Evolutionary conservation across 2,113 vertebrate genomes (phyloP), one percentile per base, ranked within the genome.

Genomic region (Coracopsis vasa): DNA sequence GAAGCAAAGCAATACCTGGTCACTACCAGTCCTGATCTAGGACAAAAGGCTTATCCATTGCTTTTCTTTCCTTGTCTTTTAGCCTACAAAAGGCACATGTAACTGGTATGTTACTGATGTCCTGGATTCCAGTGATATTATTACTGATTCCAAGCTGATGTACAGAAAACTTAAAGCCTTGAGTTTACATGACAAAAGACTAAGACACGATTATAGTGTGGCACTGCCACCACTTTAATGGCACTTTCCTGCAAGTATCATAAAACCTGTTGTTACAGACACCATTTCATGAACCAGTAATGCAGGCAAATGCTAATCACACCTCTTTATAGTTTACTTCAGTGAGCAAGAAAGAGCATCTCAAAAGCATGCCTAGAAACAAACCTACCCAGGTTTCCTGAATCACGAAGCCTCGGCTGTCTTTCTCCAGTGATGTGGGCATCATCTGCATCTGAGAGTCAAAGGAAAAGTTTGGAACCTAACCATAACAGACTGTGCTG

Each of bases 51-150:
- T 94, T 93, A 83, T 62, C 62, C 58, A 35, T 44, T 69, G 20
- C 19, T 95, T 94, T 92, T 67, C 39, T 74, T 94, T 85, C 54
- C 47, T 81, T 82, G 42, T 74, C 53, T 72, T 89, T 88, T 74
- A 81, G 64, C 48, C 81, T 80, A 61, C 2, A 1, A 90, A 86
- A 88, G 62, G 54, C 81, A 82, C n/a, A 47, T 10, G 18, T 61
- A 78, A 37, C 13, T 41, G 17, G 29, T 27, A 28, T 5, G 7
- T 29, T 60, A 88, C 16, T 31, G 44, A 45, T 14, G 21, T n/a
- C 86, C 56, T 82, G 50, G 37, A 81, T 86, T 80, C 48, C 51
- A n/a, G 13, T 18, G 4, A 23, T 23, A 4, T 7, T 56, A 37
- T 7, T 78, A 77, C 10, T 48, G 13, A 80, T 82, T 93, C 19